Evolutionary conservation across 2,888 invertebrate genomes (phyloP).

Genomic region (Bombylius major): DNA sequence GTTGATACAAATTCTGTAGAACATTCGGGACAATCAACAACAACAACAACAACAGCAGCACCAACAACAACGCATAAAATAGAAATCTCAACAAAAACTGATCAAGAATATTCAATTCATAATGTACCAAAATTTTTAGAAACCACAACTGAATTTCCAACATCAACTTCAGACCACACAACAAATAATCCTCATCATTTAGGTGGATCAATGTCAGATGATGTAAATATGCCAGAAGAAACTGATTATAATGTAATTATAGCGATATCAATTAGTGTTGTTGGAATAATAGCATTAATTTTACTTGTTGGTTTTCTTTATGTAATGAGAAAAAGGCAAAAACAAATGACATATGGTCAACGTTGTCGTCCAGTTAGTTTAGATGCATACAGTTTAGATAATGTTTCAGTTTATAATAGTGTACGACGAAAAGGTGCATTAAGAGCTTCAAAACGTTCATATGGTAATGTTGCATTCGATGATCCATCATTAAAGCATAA

Average conservation of each 20-base stretch:
- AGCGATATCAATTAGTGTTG: slow-evolving; percentile 68
- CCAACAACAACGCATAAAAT: not conserved
- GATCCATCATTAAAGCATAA: slow-evolving; percentile 61
- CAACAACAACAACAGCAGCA: slow-evolving; percentile 4
- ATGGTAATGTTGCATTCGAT: slow-evolving; percentile 83
- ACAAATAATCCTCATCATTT: not conserved
- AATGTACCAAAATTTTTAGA: not conserved
- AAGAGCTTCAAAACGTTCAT: slow-evolving; percentile 71
- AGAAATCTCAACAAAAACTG: not conserved
- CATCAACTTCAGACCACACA: not conserved
- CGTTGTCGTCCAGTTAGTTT: slow-evolving; percentile 78
- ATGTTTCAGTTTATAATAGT: slow-evolving; percentile 68
- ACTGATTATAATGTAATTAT: slow-evolving; percentile 58
- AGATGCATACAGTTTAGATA: slow-evolving; percentile 82
- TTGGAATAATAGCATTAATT: slow-evolving; percentile 64
- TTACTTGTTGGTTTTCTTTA: slow-evolving; percentile 63
- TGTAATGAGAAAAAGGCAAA: slow-evolving; percentile 68
- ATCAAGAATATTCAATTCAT: not conserved
- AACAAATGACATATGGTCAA: slow-evolving; percentile 70
- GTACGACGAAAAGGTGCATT: slow-evolving; percentile 63
- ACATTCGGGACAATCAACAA: not conserved
- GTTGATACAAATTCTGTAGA: not conserved
- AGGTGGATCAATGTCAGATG: not conserved
- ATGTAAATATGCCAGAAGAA: slow-evolving; percentile 16
- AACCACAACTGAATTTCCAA: not conserved